These are phyloP conservation scores for Latrodectus elegans DNA, from an alignment of 2,888 invertebrate species.

Conservation along the genomic window DNA sequence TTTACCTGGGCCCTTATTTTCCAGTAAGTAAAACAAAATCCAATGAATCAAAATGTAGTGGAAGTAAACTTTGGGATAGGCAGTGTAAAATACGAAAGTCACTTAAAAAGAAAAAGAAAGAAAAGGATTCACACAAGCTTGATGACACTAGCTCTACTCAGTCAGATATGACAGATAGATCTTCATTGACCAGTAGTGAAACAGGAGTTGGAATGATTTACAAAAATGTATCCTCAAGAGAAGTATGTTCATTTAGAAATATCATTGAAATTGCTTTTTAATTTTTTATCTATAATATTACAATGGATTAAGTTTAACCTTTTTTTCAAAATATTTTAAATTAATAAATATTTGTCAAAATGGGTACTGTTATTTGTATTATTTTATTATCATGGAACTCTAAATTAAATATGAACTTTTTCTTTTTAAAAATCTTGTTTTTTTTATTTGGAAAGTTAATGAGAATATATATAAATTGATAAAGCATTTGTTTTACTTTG, in stretches of 20 bases:
- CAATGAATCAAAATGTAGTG: conserved; percentile 60
- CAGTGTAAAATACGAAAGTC: conserved; percentile 66
- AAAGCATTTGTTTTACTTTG: too few relatives aligned
- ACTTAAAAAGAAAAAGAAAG: conserved; percentile 70
- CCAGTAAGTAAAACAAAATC: conserved; percentile 64
- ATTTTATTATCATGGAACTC: too few relatives aligned
- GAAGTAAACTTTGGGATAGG: conserved; percentile 56
- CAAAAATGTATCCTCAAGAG: conserved; percentile 73
- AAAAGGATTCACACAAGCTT: conserved; percentile 76
- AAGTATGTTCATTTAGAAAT: conserved; percentile 74
- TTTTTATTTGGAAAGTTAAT: too few relatives aligned
- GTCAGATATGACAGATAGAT: conserved; percentile 79
- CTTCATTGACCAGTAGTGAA: conserved; percentile 77
- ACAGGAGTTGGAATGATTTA: conserved; percentile 52
- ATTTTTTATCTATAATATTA: too few relatives aligned
- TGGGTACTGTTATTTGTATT: too few relatives aligned
- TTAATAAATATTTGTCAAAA: too few relatives aligned
- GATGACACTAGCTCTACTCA: conserved; percentile 76
- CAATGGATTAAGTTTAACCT: too few relatives aligned
- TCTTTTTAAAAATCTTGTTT: too few relatives aligned
- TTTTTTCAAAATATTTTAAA: too few relatives aligned
- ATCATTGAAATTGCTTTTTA: too few relatives aligned
- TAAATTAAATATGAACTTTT: too few relatives aligned
- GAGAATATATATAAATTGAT: too few relatives aligned
- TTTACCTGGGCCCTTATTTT: not conserved